Conservation (phyloP, 2,888 invertebrate species). For the Hyposoter dolosus region DNA sequence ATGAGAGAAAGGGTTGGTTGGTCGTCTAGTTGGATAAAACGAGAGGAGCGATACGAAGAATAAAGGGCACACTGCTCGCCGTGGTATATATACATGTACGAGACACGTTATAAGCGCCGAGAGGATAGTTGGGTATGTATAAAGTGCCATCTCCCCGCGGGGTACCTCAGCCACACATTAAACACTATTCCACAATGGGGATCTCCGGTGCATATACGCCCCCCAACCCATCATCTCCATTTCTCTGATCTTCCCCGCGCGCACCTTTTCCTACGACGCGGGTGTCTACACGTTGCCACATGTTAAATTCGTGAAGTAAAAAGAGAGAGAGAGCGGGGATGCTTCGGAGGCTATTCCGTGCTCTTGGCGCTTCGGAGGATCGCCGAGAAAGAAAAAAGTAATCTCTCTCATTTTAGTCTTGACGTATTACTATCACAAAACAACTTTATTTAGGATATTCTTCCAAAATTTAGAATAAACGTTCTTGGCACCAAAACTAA, state of each 20-base stretch:
- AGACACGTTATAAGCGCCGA: conserved; percentile 49
- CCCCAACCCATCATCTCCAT: conserved; percentile 1
- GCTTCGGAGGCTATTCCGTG: not conserved
- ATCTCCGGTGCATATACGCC: conserved; percentile 20
- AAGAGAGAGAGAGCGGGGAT: not conserved
- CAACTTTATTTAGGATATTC: no score
- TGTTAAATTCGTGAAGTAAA: conserved; percentile 1
- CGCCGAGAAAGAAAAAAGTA: not conserved
- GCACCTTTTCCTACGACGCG: not conserved
- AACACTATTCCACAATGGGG: conserved; percentile 73
- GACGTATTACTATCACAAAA: no score
- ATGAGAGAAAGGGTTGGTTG: not conserved
- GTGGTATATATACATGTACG: conserved; percentile 26
- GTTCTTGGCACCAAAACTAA: no score
- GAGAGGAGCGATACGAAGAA: conserved; percentile 11
- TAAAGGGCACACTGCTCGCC: conserved; percentile 3
- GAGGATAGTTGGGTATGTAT: conserved; percentile 69
- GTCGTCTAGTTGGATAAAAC: conserved; percentile 7
- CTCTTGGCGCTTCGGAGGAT: conserved; percentile 7
- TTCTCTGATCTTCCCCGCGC: not conserved
- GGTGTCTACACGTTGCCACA: conserved; percentile 3
- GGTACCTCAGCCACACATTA: conserved; percentile 73
- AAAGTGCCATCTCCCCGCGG: conserved; percentile 73
- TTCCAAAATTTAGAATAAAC: no score
- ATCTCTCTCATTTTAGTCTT: not conserved